A percentile compares a stretch with the other conserved stretches of the same genome.
These are phyloP conservation scores for Pocillopora verrucosa DNA, from an alignment of 64 coral and sea anemone genomes.

Conservation along the genomic window DNA sequence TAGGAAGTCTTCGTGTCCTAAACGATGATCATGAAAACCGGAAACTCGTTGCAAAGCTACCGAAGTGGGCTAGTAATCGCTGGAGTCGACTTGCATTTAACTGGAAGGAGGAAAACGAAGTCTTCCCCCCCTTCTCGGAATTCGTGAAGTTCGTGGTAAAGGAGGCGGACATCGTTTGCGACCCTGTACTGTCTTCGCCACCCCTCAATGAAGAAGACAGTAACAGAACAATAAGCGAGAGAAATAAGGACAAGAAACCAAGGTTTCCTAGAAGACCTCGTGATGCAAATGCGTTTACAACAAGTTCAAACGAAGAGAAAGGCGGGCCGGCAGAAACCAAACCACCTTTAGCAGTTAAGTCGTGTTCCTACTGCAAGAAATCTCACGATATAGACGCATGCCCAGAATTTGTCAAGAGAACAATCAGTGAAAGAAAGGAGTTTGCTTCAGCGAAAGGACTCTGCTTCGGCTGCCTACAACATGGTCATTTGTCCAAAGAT, in stretches of 20 bases:
- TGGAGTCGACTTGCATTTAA: conserved; percentile 44
- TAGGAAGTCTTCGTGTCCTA: conserved; percentile 31
- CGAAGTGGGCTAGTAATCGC: conserved; percentile 46
- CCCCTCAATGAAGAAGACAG: conserved; percentile 9
- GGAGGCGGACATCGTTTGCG: conserved; percentile 53
- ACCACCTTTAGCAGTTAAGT: background rate
- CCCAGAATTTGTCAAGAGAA: conserved; percentile 37
- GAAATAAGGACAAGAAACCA: background rate
- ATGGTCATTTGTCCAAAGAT: conserved; percentile 61
- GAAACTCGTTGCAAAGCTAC: conserved; percentile 41
- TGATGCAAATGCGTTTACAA: background rate
- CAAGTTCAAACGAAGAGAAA: background rate
- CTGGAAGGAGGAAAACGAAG: conserved; percentile 21
- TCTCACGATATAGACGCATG: conserved; percentile 18
- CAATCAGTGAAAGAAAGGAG: conserved; percentile 58
- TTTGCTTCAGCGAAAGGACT: conserved; percentile 41
- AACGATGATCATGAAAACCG: conserved; percentile 65
- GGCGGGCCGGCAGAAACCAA: background rate
- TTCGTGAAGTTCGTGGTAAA: conserved; percentile 51
- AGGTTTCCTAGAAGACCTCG: background rate
- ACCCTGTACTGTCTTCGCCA: conserved; percentile 36
- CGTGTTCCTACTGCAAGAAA: conserved; percentile 11
- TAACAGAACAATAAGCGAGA: background rate
- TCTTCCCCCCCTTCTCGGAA: conserved; percentile 53
- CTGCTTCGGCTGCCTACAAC: conserved; percentile 57